phyloP scores from a whole-genome alignment of 2,888 invertebrate genomes.

The Microchrysa polita region DNA sequence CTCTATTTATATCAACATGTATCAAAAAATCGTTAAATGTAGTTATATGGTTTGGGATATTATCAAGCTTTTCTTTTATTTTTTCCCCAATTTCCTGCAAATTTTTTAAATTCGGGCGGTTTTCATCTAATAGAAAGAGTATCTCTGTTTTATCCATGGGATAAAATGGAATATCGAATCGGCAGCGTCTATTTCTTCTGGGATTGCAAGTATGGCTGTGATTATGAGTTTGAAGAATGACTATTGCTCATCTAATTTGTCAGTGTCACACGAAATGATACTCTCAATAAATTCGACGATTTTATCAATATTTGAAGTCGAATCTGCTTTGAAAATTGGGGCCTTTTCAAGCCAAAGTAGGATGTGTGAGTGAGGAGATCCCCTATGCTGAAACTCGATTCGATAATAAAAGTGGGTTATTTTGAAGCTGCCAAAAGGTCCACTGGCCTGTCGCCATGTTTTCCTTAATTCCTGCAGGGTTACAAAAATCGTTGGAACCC shows the following conservation, averaged over 20 bases:
- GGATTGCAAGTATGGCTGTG: neutral
- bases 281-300: neutral
- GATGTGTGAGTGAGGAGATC: neutral
- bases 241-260: neutral
- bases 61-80: neutral
- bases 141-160: conserved; percentile 1
- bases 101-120: neutral
- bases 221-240: neutral
- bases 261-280: neutral
- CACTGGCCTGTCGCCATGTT: conserved; percentile 46
- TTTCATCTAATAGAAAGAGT: neutral
- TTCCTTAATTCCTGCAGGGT: conserved; percentile 47
- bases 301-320: neutral
- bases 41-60: neutral
- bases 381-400: neutral
- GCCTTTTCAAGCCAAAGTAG: neutral
- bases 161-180: neutral
- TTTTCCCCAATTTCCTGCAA: no score
- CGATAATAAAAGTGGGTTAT: neutral
- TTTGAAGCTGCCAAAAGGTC: conserved; percentile 21
- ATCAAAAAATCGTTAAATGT: neutral
- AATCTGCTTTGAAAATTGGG: neutral
- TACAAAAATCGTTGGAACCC: conserved; percentile 21
- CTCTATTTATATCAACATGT: neutral
- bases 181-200: neutral